Percentiles rank a stretch among this genome's conserved stretches.
Evolutionary conservation across 1,140 invertebrate genomes (phyloP).

Genomic region (Centruroides sculpturatus): DNA sequence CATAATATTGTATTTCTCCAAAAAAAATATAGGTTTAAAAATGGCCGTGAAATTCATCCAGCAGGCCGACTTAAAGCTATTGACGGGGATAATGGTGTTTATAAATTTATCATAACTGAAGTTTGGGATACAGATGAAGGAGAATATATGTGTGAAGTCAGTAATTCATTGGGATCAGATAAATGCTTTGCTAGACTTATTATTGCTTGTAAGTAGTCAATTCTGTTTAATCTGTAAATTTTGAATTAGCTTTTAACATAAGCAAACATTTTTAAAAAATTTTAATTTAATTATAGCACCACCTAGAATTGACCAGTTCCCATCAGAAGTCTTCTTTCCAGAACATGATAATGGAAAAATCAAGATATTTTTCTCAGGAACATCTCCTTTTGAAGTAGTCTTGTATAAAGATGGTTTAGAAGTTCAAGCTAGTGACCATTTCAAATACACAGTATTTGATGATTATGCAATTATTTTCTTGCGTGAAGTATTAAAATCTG

Average conservation of each 20-base stretch:
- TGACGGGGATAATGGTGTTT: slow-evolving; percentile 50
- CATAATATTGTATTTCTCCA: too few species aligned
- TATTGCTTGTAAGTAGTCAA: slow-evolving; percentile 25
- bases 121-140: slow-evolving; percentile 81
- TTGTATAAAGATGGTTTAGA: slow-evolving; percentile 66
- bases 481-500: slow-evolving; percentile 62
- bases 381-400: slow-evolving; percentile 74
- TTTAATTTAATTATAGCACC: slow-evolving; percentile 42
- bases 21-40: slow-evolving; percentile 61
- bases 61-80: slow-evolving; percentile 47
- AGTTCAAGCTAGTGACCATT: slow-evolving; percentile 54
- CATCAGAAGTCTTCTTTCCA: slow-evolving; percentile 71
- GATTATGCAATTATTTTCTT: slow-evolving; percentile 90
- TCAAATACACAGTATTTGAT: slow-evolving; percentile 89
- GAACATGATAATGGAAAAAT: slow-evolving; percentile 91
- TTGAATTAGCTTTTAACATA: neutral
- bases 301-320: slow-evolving; percentile 83
- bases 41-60: slow-evolving; percentile 28
- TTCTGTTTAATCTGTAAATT: neutral
- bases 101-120: slow-evolving; percentile 76
- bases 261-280: neutral
- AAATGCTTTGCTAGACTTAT: slow-evolving; percentile 55
- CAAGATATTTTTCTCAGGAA: slow-evolving; percentile 82
- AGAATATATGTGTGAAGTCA: slow-evolving; percentile 90
- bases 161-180: slow-evolving; percentile 78